These are phyloP conservation scores for Cirrhinus molitorella DNA, from an alignment of 2,797 vertebrate species.

Conservation along the genomic window DNA sequence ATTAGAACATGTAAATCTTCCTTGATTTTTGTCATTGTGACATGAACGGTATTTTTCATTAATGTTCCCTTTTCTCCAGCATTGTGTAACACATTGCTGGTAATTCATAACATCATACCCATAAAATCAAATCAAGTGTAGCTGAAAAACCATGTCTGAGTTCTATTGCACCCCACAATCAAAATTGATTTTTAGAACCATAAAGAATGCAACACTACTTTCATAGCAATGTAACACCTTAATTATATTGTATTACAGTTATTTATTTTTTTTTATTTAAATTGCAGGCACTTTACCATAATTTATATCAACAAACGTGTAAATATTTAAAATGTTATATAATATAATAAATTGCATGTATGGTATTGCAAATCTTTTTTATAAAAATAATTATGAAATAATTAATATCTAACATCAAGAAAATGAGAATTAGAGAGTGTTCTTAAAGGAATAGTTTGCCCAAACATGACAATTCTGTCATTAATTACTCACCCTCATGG, in stretches of 20 bases:
- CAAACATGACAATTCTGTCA: no score
- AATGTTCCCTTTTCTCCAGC: conserved; percentile 74
- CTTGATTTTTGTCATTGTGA: conserved; percentile 81
- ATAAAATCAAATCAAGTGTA: conserved; percentile 41
- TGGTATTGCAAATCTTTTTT: neutral
- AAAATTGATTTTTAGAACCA: neutral
- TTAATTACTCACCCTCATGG: no score
- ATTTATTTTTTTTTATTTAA: neutral
- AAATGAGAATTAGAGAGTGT: no score
- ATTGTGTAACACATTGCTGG: conserved; percentile 71
- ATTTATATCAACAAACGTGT: neutral
- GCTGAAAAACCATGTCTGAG: conserved; percentile 4
- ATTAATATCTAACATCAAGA: neutral
- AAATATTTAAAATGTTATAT: no score
- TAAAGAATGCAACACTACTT: neutral
- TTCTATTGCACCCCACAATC: neutral
- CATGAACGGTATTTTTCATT: conserved; percentile 77
- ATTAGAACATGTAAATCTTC: conserved; percentile 78
- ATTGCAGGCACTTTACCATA: neutral
- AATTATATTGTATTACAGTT: neutral
- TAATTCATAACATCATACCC: conserved; percentile 68
- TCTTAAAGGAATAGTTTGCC: no score
- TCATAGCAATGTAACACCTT: neutral
- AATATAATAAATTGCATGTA: neutral
- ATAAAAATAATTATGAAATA: neutral